phyloP scores from a whole-genome alignment of 2,113 vertebrate species.

The Budorcas taxicolor region DNA sequence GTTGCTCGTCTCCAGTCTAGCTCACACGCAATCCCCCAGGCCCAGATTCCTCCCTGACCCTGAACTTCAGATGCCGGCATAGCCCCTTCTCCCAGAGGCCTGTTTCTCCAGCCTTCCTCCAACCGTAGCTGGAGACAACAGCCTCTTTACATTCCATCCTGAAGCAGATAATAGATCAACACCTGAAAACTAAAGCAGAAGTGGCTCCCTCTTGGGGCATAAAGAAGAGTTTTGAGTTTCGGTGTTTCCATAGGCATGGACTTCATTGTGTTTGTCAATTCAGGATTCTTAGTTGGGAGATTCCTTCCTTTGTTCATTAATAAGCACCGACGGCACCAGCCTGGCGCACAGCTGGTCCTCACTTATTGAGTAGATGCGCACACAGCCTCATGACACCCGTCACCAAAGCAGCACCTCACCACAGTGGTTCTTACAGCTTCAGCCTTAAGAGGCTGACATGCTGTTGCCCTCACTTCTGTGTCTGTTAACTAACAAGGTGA shows the following conservation, averaged over 20 bases:
- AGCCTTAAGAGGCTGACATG: neutral
- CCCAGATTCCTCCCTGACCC: neutral
- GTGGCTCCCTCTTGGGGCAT: neutral
- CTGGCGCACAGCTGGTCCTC: neutral
- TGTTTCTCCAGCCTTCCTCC: neutral
- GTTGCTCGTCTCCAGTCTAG: rapidly evolving
- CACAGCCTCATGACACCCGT: neutral
- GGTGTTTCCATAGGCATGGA: neutral
- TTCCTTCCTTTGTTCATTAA: neutral
- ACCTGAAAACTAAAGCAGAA: neutral
- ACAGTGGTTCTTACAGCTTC: neutral
- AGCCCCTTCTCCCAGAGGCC: neutral
- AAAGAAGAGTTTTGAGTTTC: neutral
- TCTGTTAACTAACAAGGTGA: neutral
- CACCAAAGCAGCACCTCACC: neutral
- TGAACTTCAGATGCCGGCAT: neutral
- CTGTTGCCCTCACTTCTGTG: neutral
- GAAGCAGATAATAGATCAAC: neutral
- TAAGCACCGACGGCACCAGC: neutral
- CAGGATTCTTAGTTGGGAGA: neutral
- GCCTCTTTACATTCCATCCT: neutral
- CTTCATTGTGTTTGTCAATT: neutral
- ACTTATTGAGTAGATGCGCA: neutral
- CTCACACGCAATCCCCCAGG: neutral
- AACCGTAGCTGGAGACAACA: neutral